A percentile compares a stretch with the other conserved stretches of the same genome.
Evolutionary conservation across 2,797 vertebrate species (phyloP).

Genomic region (Pangasius krempfi): DNA sequence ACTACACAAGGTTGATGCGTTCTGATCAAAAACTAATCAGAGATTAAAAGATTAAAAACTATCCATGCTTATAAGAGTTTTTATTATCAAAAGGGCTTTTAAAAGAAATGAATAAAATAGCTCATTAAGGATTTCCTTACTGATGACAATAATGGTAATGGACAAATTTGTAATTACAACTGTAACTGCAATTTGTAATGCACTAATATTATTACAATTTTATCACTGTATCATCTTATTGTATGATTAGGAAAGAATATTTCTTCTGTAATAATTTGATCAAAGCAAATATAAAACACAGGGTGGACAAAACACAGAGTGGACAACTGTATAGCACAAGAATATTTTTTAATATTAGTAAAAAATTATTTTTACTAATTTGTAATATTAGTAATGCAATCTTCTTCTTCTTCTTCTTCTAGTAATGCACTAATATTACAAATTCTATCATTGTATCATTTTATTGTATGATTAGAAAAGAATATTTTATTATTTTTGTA

Average conservation of each 20-base stretch:
- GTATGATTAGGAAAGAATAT: not conserved
- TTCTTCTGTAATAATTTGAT: not conserved
- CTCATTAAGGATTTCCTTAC: not conserved
- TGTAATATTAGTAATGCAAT: not conserved
- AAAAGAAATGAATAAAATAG: not conserved
- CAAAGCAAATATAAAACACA: not conserved
- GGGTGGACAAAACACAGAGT: not conserved
- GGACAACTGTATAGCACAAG: not conserved
- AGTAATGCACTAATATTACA: not conserved
- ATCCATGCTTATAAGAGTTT: not conserved
- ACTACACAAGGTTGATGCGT: constrained; percentile 5
- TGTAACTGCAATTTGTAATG: not conserved
- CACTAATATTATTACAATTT: not conserved
- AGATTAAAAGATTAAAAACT: not conserved
- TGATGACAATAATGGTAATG: not conserved
- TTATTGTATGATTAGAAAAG: not conserved
- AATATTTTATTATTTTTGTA: not conserved
- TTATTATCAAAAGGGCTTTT: not conserved
- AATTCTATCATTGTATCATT: not conserved
- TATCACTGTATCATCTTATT: too few relatives aligned
- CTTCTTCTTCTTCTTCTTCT: too few relatives aligned
- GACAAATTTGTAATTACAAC: not conserved
- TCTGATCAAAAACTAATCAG: too few relatives aligned
- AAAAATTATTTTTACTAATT: too few relatives aligned
- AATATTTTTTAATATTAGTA: too few relatives aligned